A percentile compares a stretch with the other conserved stretches of the same genome.
Conservation (phyloP, 92 coral and sea anemone species). For the Desmophyllum pertusum region DNA sequence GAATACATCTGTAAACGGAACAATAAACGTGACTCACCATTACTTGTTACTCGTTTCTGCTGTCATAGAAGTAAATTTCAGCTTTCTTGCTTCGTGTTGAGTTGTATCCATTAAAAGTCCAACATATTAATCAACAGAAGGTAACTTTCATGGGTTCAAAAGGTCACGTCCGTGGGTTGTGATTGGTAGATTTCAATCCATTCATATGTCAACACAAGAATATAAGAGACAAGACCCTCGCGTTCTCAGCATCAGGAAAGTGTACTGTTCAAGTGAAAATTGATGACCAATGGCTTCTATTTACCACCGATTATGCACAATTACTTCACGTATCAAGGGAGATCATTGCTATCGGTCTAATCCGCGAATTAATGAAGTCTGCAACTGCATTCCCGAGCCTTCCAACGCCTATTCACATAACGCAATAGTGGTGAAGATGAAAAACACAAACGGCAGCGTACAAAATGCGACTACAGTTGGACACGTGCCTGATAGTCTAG, state of each 20-base stretch:
- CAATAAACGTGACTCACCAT: too few species aligned
- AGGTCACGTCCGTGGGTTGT: constrained; percentile 33
- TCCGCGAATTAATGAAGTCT: neutral
- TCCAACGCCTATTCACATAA: neutral
- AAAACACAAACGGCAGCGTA: neutral
- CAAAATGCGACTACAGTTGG: neutral
- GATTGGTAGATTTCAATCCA: constrained; percentile 23
- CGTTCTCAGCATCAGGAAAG: constrained; percentile 26
- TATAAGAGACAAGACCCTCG: constrained; percentile 29
- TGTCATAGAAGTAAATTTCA: too few species aligned
- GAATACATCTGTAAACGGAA: too few species aligned
- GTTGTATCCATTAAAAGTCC: too few species aligned
- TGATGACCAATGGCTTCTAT: constrained; percentile 25
- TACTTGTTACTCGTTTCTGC: too few species aligned
- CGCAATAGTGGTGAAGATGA: neutral
- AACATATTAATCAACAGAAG: constrained; percentile 27
- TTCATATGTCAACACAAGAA: constrained; percentile 25
- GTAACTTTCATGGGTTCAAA: constrained; percentile 31
- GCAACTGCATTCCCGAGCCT: neutral
- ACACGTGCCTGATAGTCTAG: neutral
- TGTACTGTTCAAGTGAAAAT: constrained; percentile 28
- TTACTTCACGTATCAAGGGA: neutral
- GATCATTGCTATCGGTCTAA: neutral
- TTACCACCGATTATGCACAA: constrained; percentile 32
- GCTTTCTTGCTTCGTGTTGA: too few species aligned